A percentile compares a stretch with the other conserved stretches of the same genome.
Evolutionary conservation across 1,140 invertebrate species (phyloP).

Genomic region (Chironomus striatipennis): DNA sequence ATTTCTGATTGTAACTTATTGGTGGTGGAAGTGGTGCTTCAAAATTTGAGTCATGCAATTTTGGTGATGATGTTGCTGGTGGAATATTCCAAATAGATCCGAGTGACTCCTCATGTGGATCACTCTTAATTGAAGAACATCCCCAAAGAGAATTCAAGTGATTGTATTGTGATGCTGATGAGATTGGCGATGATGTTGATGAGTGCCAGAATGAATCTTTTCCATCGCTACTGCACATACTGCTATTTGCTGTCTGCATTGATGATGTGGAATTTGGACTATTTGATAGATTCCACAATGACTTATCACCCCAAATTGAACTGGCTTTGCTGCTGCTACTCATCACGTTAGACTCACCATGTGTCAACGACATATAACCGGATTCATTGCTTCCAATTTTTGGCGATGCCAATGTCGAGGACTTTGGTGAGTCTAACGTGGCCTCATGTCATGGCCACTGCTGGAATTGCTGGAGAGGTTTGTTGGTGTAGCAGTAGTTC

Average conservation of each 20-base stretch:
- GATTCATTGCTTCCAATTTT: slow-evolving; percentile 19
- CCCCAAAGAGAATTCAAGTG: slow-evolving; percentile 1
- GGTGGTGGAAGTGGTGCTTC: slow-evolving; percentile 16
- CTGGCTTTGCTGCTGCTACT: slow-evolving; percentile 14
- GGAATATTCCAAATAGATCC: slow-evolving; percentile 15
- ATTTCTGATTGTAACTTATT: background rate
- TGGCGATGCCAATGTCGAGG: slow-evolving; percentile 28
- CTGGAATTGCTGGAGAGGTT: slow-evolving; percentile 55
- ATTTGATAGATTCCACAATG: slow-evolving; percentile 26
- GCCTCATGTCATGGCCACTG: slow-evolving; percentile 78
- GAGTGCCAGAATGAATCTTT: slow-evolving; percentile 37
- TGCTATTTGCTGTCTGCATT: slow-evolving; percentile 25
- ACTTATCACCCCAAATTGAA: background rate
- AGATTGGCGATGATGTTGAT: slow-evolving; percentile 32
- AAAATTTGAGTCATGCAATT: background rate
- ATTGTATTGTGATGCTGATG: slow-evolving; percentile 15
- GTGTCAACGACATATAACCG: slow-evolving; percentile 23
- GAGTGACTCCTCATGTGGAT: slow-evolving; percentile 5
- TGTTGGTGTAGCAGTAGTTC: slow-evolving; percentile 66
- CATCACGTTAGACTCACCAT: slow-evolving; percentile 25
- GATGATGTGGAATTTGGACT: slow-evolving; percentile 34
- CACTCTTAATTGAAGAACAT: background rate
- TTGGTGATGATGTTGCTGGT: background rate
- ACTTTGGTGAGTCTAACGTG: slow-evolving; percentile 44
- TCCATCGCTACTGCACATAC: slow-evolving; percentile 30